phyloP scores from a whole-genome alignment of 1,140 invertebrate genomes.

The Trichonephila clavata region DNA sequence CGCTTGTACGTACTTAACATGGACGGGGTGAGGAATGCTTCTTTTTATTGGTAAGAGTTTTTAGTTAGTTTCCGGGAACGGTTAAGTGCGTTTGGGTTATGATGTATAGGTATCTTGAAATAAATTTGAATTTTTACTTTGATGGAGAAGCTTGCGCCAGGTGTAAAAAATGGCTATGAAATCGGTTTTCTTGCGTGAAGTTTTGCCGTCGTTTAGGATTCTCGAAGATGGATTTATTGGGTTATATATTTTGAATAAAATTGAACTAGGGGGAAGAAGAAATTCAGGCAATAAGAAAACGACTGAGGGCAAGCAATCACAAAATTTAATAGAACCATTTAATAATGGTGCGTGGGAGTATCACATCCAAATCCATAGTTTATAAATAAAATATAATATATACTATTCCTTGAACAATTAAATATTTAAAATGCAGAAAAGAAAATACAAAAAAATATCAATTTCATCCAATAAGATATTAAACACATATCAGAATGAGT shows the following conservation, averaged over 20 bases:
- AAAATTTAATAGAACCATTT: not conserved
- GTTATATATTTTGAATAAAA: slow-evolving; percentile 11
- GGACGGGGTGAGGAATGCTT: not conserved
- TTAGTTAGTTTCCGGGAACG: not conserved
- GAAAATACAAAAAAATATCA: too few species aligned
- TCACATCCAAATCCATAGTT: too few species aligned
- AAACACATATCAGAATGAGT: too few species aligned
- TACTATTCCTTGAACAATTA: too few species aligned
- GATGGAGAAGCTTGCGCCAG: not conserved
- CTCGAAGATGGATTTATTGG: slow-evolving; percentile 1
- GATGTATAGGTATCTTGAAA: slow-evolving; percentile 6
- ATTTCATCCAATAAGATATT: too few species aligned
- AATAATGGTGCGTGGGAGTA: not conserved
- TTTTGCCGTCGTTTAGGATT: not conserved
- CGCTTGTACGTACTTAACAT: not conserved
- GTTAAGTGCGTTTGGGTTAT: slow-evolving; percentile 7
- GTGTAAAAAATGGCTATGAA: slow-evolving; percentile 2
- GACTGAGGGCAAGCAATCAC: not conserved
- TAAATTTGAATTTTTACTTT: slow-evolving; percentile 59
- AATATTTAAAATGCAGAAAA: too few species aligned
- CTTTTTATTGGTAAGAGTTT: slow-evolving; percentile 36
- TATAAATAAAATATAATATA: too few species aligned
- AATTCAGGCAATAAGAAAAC: not conserved
- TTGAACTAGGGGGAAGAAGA: not conserved
- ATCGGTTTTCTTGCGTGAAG: slow-evolving; percentile 10